Conservation (phyloP, 2,888 invertebrate species). For the Scelioninae gen. 2 region DNA sequence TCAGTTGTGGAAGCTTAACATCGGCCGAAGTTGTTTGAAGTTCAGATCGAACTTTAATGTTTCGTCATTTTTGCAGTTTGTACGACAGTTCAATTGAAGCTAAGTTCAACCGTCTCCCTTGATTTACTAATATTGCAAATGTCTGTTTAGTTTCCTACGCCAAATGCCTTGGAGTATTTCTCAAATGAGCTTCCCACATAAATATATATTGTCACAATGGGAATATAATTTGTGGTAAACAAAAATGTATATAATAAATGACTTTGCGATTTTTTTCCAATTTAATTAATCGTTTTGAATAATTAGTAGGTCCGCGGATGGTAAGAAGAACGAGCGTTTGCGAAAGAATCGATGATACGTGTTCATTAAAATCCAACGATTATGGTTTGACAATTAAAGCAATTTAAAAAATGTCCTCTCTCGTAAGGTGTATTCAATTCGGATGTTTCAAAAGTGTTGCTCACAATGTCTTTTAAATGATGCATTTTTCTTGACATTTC, state of each 20-base stretch:
- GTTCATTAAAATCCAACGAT: slow-evolving; percentile 31
- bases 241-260: slow-evolving; percentile 21
- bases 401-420: not conserved
- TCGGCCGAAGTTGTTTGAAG: too few relatives aligned
- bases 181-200: slow-evolving; percentile 6
- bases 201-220: slow-evolving; percentile 18
- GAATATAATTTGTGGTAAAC: slow-evolving; percentile 18
- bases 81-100: too few relatives aligned
- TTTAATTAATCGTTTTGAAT: slow-evolving; percentile 35
- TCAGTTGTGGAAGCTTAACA: too few relatives aligned
- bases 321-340: slow-evolving; percentile 20
- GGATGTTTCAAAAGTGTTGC: not conserved
- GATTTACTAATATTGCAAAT: slow-evolving; percentile 4
- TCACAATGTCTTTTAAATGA: not conserved
- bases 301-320: slow-evolving; percentile 17
- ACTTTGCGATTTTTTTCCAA: slow-evolving; percentile 7
- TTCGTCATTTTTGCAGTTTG: too few relatives aligned
- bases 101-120: too few relatives aligned
- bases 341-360: slow-evolving; percentile 18
- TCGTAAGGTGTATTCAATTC: not conserved
- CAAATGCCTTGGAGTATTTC: not conserved
- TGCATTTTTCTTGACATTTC: not conserved
- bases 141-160: slow-evolving; percentile 23
- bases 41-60: too few relatives aligned
- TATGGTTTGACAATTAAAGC: slow-evolving; percentile 13